phyloP scores from a whole-genome alignment of 2,113 vertebrate species.

The Taurulus bubalis region DNA sequence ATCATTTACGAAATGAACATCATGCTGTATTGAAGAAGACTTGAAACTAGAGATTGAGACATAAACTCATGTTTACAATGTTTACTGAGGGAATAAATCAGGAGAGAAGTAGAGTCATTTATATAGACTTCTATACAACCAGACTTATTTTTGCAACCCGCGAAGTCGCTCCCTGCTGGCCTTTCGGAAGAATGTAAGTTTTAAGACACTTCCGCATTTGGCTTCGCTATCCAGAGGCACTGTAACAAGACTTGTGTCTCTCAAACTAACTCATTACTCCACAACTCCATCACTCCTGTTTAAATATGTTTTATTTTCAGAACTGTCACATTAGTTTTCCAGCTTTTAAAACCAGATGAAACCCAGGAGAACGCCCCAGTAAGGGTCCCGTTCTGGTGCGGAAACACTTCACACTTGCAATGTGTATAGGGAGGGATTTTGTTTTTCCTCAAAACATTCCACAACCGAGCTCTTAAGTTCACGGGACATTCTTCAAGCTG shows the following conservation, averaged over 20 bases:
- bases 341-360: background rate
- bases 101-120: background rate
- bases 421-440: background rate
- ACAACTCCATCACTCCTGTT: background rate
- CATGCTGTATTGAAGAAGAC: no score
- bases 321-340: background rate
- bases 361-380: background rate
- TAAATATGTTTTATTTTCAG: background rate
- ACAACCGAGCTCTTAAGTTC: background rate
- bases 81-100: background rate
- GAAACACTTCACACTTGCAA: background rate
- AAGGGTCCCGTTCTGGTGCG: background rate
- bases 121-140: background rate
- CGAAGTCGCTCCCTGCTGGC: background rate
- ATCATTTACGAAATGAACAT: no score
- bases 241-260: background rate
- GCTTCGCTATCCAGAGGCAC: background rate
- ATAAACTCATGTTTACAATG: background rate
- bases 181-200: background rate
- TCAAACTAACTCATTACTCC: background rate
- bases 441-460: slow-evolving; percentile 7
- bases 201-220: background rate
- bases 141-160: background rate
- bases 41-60: background rate
- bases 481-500: background rate